phyloP scores from a whole-genome alignment of 2,888 invertebrate genomes.

The Cyclophora albipunctata region DNA sequence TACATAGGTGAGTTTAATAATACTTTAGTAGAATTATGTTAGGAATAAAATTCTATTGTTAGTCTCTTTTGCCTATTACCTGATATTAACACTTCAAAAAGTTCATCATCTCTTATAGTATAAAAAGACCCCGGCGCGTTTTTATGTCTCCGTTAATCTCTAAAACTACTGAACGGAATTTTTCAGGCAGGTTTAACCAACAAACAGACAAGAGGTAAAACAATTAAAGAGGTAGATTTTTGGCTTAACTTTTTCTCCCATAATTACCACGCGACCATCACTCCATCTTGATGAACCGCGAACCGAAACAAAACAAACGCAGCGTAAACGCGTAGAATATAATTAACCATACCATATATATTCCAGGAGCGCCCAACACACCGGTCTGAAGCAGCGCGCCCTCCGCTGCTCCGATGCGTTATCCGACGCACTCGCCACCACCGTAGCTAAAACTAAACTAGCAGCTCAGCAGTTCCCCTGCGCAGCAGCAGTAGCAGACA shows the following conservation, averaged over 20 bases:
- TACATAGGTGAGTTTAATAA: slow-evolving; percentile 72
- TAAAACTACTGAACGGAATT: too few species aligned
- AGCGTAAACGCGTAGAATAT: background rate
- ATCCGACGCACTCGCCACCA: slow-evolving; percentile 86
- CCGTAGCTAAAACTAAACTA: slow-evolving; percentile 91
- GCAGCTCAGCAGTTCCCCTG: slow-evolving; percentile 95
- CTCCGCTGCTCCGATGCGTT: slow-evolving; percentile 85
- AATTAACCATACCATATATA: background rate
- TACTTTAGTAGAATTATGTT: background rate
- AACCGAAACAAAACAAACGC: background rate
- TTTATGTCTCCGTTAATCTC: too few species aligned
- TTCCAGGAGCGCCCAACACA: slow-evolving; percentile 82
- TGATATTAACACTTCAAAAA: too few species aligned
- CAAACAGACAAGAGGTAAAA: too few species aligned
- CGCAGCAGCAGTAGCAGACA: slow-evolving; percentile 91
- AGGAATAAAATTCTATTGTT: background rate
- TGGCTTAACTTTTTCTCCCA: too few species aligned
- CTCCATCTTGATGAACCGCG: background rate
- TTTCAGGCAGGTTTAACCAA: too few species aligned
- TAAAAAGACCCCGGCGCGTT: too few species aligned
- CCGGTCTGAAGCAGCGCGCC: slow-evolving; percentile 82
- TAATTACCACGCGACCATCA: background rate
- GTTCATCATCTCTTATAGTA: too few species aligned
- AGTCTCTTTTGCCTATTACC: too few species aligned
- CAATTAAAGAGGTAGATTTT: too few species aligned